A percentile compares a stretch with the other conserved stretches of the same genome.
Conservation (phyloP, 1,140 invertebrate genomes). For the Dendrolimus punctatus region DNA sequence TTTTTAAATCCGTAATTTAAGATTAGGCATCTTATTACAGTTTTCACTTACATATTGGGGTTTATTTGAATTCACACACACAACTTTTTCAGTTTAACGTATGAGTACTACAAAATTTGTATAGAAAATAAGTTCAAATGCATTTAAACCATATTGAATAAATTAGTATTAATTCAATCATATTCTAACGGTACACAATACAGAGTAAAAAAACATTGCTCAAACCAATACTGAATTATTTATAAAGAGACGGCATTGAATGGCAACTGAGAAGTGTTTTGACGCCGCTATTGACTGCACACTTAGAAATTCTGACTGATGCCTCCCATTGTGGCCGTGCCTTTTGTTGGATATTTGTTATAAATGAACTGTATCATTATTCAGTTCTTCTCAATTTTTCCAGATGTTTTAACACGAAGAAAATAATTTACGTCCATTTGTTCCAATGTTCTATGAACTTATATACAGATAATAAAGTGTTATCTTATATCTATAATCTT, state of each 20-base stretch:
- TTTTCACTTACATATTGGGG: no score
- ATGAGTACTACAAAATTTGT: no score
- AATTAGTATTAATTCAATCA: background rate
- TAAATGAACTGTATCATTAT: constrained; percentile 30
- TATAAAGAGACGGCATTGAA: constrained; percentile 48
- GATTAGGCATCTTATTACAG: no score
- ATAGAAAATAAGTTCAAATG: no score
- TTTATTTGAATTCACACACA: no score
- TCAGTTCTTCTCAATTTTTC: constrained; percentile 11
- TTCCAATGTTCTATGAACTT: no score
- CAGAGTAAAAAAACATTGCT: constrained; percentile 15
- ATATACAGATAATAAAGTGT: no score
- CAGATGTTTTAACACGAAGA: no score
- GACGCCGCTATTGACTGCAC: constrained; percentile 57
- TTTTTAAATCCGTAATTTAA: no score
- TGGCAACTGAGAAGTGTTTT: constrained; percentile 38
- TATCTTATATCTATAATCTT: no score
- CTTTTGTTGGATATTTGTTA: constrained; percentile 37
- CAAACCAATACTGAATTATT: constrained; percentile 52
- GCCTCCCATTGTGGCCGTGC: constrained; percentile 33
- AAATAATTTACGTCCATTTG: no score
- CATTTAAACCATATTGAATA: background rate
- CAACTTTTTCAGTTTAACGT: no score
- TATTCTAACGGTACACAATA: constrained; percentile 7
- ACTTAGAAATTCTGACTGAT: constrained; percentile 52